These are phyloP conservation scores for Girardia tigrina DNA, from an alignment of 2,888 invertebrate genomes.

Conservation along the genomic window DNA sequence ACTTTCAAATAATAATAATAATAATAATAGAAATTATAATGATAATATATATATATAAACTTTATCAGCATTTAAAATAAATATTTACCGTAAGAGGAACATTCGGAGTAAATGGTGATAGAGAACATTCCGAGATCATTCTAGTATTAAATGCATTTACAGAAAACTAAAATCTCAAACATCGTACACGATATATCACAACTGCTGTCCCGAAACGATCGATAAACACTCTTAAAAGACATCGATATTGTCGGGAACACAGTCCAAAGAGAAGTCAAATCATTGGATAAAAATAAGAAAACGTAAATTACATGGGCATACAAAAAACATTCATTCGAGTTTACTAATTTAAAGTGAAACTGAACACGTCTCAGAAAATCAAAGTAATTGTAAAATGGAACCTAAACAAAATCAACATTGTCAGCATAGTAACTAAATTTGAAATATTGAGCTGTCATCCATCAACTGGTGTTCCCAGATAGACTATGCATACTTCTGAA, in stretches of 20 bases:
- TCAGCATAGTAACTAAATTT: background rate
- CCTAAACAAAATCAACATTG: background rate
- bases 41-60: background rate
- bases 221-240: background rate
- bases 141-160: conserved; percentile 7
- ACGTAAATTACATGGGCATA: background rate
- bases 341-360: background rate
- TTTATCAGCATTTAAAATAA: no score
- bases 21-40: background rate
- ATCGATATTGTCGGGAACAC: background rate
- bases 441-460: conserved; percentile 55
- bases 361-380: background rate
- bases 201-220: background rate
- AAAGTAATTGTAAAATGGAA: conserved; percentile 17
- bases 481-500: conserved; percentile 97
- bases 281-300: background rate
- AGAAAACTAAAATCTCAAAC: background rate
- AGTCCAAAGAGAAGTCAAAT: background rate
- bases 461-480: conserved; percentile 85
- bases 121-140: background rate
- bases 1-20: background rate
- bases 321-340: background rate
- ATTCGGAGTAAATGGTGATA: background rate
- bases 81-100: background rate
- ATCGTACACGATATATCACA: conserved; percentile 11